Conservation (phyloP, 2,113 vertebrate species). For the Irena cyanogastra region DNA sequence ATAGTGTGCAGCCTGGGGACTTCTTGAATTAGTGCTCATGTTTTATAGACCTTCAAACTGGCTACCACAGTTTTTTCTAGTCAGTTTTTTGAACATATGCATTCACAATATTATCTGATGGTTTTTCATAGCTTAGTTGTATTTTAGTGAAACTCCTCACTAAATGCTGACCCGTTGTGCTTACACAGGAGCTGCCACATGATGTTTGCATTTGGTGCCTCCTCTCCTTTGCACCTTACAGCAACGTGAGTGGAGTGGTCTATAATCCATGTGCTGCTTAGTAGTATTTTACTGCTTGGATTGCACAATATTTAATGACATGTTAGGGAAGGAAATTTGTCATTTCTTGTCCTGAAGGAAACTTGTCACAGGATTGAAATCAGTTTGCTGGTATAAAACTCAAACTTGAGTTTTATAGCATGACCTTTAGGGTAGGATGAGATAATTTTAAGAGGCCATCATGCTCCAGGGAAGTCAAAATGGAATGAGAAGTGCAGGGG, state of each 20-base stretch:
- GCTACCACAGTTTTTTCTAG: neutral
- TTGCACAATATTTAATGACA: neutral
- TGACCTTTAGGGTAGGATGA: neutral
- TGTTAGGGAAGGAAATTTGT: neutral
- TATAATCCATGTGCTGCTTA: neutral
- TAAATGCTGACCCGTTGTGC: neutral
- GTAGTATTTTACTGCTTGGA: neutral
- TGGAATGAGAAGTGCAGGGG: neutral
- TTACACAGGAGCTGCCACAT: neutral
- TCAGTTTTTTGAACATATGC: neutral
- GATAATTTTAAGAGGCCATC: slow-evolving; percentile 32
- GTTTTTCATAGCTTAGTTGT: neutral
- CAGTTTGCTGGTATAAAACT: neutral
- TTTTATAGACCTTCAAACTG: neutral
- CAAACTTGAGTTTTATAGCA: neutral
- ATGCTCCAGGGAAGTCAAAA: neutral
- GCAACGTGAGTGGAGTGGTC: neutral
- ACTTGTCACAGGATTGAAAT: neutral
- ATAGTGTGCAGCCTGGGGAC: neutral
- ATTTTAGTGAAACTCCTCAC: neutral
- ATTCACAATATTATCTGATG: neutral
- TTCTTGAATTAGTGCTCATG: neutral
- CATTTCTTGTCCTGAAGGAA: neutral
- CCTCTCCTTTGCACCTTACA: neutral
- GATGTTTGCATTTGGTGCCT: neutral